Evolutionary conservation across 2,113 vertebrate genomes (phyloP).

Genomic region (Felis catus): DNA sequence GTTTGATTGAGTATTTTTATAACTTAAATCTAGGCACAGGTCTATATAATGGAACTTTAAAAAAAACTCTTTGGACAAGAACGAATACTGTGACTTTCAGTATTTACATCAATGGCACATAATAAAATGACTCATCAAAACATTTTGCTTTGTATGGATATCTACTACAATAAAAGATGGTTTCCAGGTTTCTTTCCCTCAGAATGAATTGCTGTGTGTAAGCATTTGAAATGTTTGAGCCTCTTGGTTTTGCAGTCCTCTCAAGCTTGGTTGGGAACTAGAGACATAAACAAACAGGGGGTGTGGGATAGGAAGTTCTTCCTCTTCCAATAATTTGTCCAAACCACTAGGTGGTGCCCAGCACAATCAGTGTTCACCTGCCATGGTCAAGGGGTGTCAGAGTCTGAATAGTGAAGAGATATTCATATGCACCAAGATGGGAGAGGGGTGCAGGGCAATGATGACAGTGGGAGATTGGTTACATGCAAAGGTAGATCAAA

Average conservation of each 20-base stretch:
- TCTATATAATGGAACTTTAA: background rate
- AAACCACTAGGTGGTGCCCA: background rate
- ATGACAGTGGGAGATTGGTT: too few relatives aligned
- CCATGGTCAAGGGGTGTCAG: accelerated
- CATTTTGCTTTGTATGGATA: background rate
- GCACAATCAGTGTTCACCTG: accelerated
- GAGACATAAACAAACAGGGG: background rate
- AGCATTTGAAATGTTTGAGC: background rate
- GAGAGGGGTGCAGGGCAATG: too few relatives aligned
- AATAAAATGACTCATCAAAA: background rate
- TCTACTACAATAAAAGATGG: background rate
- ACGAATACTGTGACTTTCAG: background rate
- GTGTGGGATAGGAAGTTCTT: background rate
- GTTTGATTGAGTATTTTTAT: background rate
- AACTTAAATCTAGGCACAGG: background rate
- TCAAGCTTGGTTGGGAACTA: background rate
- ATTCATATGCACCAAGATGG: accelerated
- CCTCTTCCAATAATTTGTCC: background rate
- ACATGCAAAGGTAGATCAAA: too few relatives aligned
- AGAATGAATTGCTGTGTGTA: background rate
- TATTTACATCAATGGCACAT: background rate
- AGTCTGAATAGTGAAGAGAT: background rate
- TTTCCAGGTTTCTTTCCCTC: background rate
- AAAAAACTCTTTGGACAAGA: background rate
- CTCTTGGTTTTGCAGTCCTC: background rate